Evolutionary conservation across 2,113 vertebrate genomes (phyloP).

Genomic region (Haemorhous mexicanus): DNA sequence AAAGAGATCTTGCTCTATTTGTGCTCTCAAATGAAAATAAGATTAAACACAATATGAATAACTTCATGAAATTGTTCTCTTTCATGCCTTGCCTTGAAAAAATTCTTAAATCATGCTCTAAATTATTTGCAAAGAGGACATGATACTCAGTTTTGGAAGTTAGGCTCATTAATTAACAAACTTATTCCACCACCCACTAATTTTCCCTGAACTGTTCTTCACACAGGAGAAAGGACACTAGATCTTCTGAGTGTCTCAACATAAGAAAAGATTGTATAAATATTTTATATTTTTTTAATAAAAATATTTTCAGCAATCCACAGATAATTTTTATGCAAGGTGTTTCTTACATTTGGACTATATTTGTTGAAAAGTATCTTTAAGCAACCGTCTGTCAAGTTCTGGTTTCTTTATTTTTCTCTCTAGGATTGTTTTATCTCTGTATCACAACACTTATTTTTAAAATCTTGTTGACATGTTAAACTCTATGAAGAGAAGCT

Average conservation of each 20-base stretch:
- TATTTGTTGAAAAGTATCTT: background rate
- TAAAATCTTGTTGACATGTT: background rate
- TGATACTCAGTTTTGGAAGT: background rate
- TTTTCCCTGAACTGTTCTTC: background rate
- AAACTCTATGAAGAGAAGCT: background rate
- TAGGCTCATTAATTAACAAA: background rate
- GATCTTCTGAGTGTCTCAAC: background rate
- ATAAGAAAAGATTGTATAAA: background rate
- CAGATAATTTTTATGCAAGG: background rate
- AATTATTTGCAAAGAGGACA: background rate
- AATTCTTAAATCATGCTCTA: background rate
- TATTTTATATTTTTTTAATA: background rate
- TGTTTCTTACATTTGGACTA: background rate
- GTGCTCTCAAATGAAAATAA: background rate
- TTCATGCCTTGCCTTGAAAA: background rate
- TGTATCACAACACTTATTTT: background rate
- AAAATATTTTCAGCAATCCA: background rate
- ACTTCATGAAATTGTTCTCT: background rate
- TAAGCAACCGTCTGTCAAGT: background rate
- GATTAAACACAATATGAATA: background rate
- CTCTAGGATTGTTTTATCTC: background rate
- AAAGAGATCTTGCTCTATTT: background rate
- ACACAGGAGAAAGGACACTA: background rate
- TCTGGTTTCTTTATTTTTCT: background rate
- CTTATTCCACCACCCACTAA: background rate